Evolutionary conservation across 1,140 invertebrate species (phyloP).

Genomic region (Trichoplusia ni): DNA sequence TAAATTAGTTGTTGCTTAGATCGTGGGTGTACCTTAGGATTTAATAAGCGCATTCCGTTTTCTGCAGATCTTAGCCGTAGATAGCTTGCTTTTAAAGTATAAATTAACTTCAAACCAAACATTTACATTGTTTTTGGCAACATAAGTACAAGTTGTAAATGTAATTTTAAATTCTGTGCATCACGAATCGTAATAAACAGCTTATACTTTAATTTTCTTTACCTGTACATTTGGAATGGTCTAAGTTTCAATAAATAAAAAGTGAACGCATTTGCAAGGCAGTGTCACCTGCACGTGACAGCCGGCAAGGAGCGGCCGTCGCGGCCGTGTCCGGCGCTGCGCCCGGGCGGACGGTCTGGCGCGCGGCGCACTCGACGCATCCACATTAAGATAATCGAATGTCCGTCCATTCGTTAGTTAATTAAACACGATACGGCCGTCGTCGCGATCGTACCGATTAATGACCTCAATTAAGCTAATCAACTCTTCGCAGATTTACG

Average conservation of each 20-base stretch:
- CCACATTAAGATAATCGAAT: slow-evolving; percentile 68
- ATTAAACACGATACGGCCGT: slow-evolving; percentile 73
- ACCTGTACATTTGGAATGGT: neutral
- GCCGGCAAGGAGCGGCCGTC: neutral
- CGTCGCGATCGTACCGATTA: slow-evolving; percentile 65
- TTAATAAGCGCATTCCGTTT: slow-evolving; percentile 30
- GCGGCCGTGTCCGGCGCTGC: slow-evolving; percentile 1
- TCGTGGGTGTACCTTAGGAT: slow-evolving; percentile 17
- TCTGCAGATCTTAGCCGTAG: slow-evolving; percentile 12
- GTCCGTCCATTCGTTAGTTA: slow-evolving; percentile 70
- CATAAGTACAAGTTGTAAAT: too few relatives aligned
- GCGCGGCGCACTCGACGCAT: slow-evolving; percentile 35
- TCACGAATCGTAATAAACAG: too few relatives aligned
- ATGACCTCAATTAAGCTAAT: slow-evolving; percentile 76
- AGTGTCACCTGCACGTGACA: slow-evolving; percentile 1
- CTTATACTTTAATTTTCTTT: too few relatives aligned
- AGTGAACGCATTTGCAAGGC: slow-evolving; percentile 4
- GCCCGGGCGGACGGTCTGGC: neutral
- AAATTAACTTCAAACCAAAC: neutral
- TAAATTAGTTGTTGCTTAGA: slow-evolving; percentile 29
- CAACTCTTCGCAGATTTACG: slow-evolving; percentile 71
- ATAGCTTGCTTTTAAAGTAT: slow-evolving; percentile 5
- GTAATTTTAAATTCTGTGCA: too few relatives aligned
- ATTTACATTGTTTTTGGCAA: neutral
- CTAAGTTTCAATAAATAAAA: neutral